Conservation (phyloP, 2,888 invertebrate species). For the Macrosiphum euphorbiae region DNA sequence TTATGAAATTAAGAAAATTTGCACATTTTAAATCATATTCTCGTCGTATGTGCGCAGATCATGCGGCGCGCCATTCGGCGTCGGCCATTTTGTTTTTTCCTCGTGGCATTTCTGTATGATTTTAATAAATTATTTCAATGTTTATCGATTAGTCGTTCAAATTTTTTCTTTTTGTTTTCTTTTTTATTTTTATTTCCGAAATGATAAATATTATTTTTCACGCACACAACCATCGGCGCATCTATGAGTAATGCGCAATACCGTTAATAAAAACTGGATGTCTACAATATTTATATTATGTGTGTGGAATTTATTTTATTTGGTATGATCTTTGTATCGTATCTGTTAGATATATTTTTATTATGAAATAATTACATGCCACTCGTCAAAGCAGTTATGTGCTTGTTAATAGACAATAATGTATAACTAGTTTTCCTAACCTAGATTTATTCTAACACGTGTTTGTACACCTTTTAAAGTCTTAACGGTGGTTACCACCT, state of each 20-base stretch:
- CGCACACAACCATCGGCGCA: not conserved
- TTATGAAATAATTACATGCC: not conserved
- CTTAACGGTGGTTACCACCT: not conserved
- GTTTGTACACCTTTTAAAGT: not conserved
- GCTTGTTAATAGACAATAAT: not conserved
- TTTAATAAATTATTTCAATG: not conserved
- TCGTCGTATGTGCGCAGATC: not conserved
- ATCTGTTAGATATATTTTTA: not conserved
- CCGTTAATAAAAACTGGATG: not conserved
- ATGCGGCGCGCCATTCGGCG: not conserved
- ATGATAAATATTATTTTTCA: not conserved
- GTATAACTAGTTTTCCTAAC: not conserved
- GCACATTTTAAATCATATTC: not conserved
- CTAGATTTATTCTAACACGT: not conserved
- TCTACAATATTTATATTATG: not conserved
- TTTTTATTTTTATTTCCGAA: not conserved
- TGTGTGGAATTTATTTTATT: not conserved
- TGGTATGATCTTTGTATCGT: not conserved
- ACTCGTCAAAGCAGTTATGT: not conserved
- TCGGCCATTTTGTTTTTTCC: not conserved
- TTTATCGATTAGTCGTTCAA: not conserved
- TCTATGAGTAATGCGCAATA: not conserved
- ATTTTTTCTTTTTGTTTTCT: not conserved
- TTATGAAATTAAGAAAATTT: not conserved
- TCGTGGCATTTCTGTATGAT: not conserved